Evolutionary conservation across 2,113 vertebrate genomes (phyloP), one percentile per base, ranked within the genome.

Genomic region (Chrysochloris asiatica): DNA sequence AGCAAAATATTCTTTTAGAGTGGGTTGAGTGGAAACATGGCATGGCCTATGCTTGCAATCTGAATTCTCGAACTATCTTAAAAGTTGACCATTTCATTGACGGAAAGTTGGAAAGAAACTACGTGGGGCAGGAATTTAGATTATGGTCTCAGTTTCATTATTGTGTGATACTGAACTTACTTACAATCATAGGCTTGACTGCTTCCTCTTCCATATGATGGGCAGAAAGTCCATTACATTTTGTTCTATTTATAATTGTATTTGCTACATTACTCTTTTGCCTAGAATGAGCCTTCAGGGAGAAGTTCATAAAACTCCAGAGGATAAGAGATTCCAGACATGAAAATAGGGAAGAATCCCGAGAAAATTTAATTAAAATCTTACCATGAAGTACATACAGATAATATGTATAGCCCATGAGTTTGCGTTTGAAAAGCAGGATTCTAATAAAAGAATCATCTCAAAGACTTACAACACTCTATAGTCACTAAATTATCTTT

Each of bases 341-440:
- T 33, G 13, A 81, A 30, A 81, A 61, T 6, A 43, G 38, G 28
- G 30, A 81, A 81, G 43, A 33, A 54, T 81, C 43, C 14, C 19
- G 41, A 61, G 52, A 30, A 30, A 61, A 81, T 63, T 61, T 33
- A 61, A 45, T 45, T 43, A 16, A 59, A 61, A 71, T 75, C 71
- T 82, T 71, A 77, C 30, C 13, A 26, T 38, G 45, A 79, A 4
- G 3, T 43, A 61, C 28, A 93, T 43, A 61, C 28, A 93, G 45
- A 77, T 65, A 83, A 75, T 22, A 8, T 22, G 73, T 61, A 54
- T 61, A 75, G 30, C 26, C 17, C 9, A 24, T 61, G 80, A 88
- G 33, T 6, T 48, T 56, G 65, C 69, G 38, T 71, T 86, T 93
- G 56, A 69, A 91, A 89, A 79, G 82, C n/a, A n/a, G n/a, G n/a